Evolutionary conservation across 2,888 invertebrate species (phyloP).

Genomic region (Idaea straminata): DNA sequence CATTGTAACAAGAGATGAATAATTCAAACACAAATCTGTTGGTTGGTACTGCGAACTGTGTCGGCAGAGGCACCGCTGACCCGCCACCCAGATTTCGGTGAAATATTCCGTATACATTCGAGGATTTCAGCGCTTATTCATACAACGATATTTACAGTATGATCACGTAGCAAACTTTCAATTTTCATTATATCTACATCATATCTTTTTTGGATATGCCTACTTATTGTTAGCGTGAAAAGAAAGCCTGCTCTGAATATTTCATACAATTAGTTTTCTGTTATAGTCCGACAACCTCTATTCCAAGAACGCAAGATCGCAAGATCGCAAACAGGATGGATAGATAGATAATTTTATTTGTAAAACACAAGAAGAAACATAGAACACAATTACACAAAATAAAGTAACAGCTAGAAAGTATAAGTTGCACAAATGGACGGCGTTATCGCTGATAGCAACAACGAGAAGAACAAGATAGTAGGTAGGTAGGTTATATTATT

Average conservation of each 20-base stretch:
- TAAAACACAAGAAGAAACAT: no score
- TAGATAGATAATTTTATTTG: no score
- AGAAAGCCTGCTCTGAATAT: constrained; percentile 8
- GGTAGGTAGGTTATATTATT: no score
- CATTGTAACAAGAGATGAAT: constrained; percentile 51
- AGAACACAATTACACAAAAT: no score
- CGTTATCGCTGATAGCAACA: no score
- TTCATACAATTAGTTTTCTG: neutral
- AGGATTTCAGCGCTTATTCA: constrained; percentile 38
- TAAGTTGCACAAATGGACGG: no score
- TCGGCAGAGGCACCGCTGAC: constrained; percentile 14
- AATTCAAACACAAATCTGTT: constrained; percentile 58
- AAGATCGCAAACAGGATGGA: no score
- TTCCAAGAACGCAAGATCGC: constrained; percentile 16
- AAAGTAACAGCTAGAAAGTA: no score
- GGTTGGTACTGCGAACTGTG: constrained; percentile 33
- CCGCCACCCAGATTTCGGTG: constrained; percentile 29
- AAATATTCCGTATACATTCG: constrained; percentile 32
- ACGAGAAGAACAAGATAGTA: no score
- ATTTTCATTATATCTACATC: constrained; percentile 37
- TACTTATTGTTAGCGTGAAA: constrained; percentile 8
- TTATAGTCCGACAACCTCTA: neutral
- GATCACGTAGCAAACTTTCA: constrained; percentile 48
- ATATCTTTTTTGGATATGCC: constrained; percentile 23
- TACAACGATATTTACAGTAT: constrained; percentile 38